Percentiles rank a stretch among this genome's conserved stretches.
Conservation (phyloP, 2,797 vertebrate genomes). For the Xiphophorus birchmanni region DNA sequence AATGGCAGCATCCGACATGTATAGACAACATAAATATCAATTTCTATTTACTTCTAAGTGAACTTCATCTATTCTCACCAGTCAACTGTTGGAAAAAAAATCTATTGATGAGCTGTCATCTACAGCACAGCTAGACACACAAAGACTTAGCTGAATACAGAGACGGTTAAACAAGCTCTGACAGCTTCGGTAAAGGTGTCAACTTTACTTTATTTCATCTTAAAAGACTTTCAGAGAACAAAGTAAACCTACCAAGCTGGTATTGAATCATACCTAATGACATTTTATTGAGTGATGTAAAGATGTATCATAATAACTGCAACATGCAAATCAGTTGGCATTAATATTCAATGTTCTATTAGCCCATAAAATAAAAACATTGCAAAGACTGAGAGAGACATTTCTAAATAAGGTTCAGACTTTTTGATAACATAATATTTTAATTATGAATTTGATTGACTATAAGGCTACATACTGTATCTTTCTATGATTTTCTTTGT, state of each 20-base stretch:
- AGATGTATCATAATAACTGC: not conserved
- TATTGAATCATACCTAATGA: not conserved
- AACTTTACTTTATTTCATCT: slow-evolving; percentile 1
- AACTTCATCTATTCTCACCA: slow-evolving; percentile 30
- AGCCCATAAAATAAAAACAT: not conserved
- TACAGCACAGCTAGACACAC: slow-evolving; percentile 21
- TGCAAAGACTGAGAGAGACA: not conserved
- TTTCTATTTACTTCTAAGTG: slow-evolving; percentile 12
- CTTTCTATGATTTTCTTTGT: not conserved
- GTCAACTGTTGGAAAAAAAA: slow-evolving; percentile 24
- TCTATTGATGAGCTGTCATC: slow-evolving; percentile 28
- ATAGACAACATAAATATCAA: slow-evolving; percentile 25
- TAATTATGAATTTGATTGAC: not conserved
- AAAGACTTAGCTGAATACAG: not conserved
- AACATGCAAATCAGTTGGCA: not conserved
- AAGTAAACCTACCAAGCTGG: not conserved
- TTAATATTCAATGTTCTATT: not conserved
- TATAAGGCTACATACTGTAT: not conserved
- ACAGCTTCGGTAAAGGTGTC: slow-evolving; percentile 8
- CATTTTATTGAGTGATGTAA: slow-evolving; percentile 5
- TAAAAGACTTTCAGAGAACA: slow-evolving; percentile 1
- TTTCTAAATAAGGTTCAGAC: not conserved
- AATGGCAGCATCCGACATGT: slow-evolving; percentile 16
- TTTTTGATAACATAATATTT: not conserved
- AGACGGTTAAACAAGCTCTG: not conserved